phyloP scores from a whole-genome alignment of 2,797 vertebrate genomes.

The Ficedula albicollis region DNA sequence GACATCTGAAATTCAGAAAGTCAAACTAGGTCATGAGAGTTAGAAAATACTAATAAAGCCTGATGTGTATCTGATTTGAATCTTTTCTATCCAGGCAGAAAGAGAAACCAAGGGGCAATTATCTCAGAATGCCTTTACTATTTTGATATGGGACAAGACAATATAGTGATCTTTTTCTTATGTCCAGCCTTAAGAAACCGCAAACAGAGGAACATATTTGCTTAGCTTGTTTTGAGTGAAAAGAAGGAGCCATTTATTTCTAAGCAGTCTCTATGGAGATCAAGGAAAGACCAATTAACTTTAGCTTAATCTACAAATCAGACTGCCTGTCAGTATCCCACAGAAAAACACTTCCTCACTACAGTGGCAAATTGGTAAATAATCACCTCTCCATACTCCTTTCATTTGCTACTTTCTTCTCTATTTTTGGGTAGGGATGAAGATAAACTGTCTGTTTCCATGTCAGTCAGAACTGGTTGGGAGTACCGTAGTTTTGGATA shows the following conservation, averaged over 20 bases:
- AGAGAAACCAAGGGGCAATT: neutral
- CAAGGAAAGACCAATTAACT: slow-evolving; percentile 16
- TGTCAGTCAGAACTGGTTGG: neutral
- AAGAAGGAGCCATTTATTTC: neutral
- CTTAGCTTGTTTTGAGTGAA: neutral
- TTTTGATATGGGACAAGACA: neutral
- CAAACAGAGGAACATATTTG: neutral
- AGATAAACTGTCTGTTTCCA: neutral
- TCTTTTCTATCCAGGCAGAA: neutral
- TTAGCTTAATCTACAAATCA: slow-evolving; percentile 30
- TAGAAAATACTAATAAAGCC: neutral
- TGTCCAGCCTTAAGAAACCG: neutral
- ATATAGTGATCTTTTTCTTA: neutral
- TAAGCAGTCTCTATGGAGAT: neutral
- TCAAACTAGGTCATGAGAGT: neutral
- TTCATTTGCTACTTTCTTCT: neutral
- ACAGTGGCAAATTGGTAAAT: neutral
- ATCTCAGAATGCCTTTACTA: neutral
- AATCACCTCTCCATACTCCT: neutral
- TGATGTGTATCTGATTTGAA: neutral
- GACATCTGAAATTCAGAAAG: neutral
- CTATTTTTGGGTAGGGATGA: neutral
- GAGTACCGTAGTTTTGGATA: neutral
- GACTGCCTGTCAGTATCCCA: neutral
- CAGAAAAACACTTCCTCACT: neutral